Percentiles rank a stretch among this genome's conserved stretches.
These are phyloP conservation scores for Epiperipatus broadwayi DNA, from an alignment of 2,888 invertebrate genomes.

Conservation along the genomic window DNA sequence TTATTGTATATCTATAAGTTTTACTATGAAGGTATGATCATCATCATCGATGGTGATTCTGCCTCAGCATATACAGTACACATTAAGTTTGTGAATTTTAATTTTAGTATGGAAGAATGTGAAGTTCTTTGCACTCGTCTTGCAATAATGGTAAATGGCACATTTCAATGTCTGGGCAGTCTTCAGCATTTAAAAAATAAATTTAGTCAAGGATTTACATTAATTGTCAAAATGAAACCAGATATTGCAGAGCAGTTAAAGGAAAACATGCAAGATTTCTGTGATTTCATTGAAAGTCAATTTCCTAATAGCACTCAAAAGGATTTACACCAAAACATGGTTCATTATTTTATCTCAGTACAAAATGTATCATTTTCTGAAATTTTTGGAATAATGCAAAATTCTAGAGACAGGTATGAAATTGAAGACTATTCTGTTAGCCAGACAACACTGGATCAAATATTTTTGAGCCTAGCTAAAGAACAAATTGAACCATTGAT, in stretches of 20 bases:
- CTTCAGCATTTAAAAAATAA: conserved; percentile 49
- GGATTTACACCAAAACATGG: conserved; percentile 42
- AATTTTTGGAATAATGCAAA: conserved; percentile 30
- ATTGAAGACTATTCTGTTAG: conserved; percentile 32
- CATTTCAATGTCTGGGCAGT: conserved; percentile 49
- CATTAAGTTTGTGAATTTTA: too few relatives aligned
- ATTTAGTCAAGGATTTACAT: conserved; percentile 46
- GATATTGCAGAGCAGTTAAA: too few relatives aligned
- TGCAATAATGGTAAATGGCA: conserved; percentile 54
- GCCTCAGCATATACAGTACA: too few relatives aligned
- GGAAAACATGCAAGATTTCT: too few relatives aligned
- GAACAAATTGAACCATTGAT: too few relatives aligned
- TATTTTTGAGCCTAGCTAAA: conserved; percentile 31
- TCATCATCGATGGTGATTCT: too few relatives aligned
- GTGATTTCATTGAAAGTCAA: conserved; percentile 34
- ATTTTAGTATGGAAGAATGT: conserved; percentile 65
- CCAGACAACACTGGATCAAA: conserved; percentile 33
- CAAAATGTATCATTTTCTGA: conserved; percentile 27
- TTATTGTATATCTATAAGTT: too few relatives aligned
- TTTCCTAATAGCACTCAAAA: conserved; percentile 41
- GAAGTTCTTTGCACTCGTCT: conserved; percentile 56
- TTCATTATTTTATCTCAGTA: conserved; percentile 31
- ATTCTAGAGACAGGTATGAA: conserved; percentile 27
- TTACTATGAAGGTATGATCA: too few relatives aligned
- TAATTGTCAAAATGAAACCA: conserved; percentile 34